These are phyloP conservation scores for Malachius bipustulatus DNA, from an alignment of 2,888 invertebrate species.

Conservation along the genomic window DNA sequence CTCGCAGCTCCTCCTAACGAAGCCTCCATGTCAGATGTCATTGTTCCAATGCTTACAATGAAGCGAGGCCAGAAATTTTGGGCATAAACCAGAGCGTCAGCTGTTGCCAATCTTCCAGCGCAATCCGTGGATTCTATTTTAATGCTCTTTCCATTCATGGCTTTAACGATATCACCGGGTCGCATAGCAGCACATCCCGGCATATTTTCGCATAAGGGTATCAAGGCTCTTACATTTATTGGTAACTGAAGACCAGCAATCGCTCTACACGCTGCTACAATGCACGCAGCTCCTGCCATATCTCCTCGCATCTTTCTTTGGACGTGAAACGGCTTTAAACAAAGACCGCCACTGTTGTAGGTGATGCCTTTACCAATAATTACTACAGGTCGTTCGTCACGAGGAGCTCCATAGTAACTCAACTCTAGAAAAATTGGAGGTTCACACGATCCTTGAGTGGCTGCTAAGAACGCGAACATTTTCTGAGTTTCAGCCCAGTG, in stretches of 20 bases:
- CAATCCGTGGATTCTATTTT: conserved; percentile 65
- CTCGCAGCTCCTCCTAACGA: conserved; percentile 55
- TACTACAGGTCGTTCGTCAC: conserved; percentile 52
- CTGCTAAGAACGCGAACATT: conserved; percentile 69
- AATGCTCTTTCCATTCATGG: conserved; percentile 65
- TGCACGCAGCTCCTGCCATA: conserved; percentile 77
- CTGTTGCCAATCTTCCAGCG: conserved; percentile 68
- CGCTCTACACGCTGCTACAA: conserved; percentile 56
- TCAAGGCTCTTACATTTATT: conserved; percentile 59
- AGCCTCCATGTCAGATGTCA: conserved; percentile 42
- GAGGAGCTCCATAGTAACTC: conserved; percentile 53
- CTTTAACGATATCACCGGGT: conserved; percentile 65
- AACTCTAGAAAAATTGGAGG: conserved; percentile 70
- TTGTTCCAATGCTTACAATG: conserved; percentile 67
- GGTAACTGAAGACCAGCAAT: conserved; percentile 58
- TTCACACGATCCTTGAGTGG: conserved; percentile 64
- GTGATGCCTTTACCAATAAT: conserved; percentile 49
- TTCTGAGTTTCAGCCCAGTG: conserved; percentile 68
- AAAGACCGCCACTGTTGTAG: conserved; percentile 60
- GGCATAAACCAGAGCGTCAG: conserved; percentile 70
- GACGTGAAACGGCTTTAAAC: conserved; percentile 49
- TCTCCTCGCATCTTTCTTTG: conserved; percentile 67
- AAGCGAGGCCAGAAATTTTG: conserved; percentile 59
- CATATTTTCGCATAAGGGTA: conserved; percentile 72
- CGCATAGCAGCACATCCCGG: conserved; percentile 66